Base-by-base conservation (phyloP, 2,113 vertebrate species). In the Mobula birostris region DNA sequence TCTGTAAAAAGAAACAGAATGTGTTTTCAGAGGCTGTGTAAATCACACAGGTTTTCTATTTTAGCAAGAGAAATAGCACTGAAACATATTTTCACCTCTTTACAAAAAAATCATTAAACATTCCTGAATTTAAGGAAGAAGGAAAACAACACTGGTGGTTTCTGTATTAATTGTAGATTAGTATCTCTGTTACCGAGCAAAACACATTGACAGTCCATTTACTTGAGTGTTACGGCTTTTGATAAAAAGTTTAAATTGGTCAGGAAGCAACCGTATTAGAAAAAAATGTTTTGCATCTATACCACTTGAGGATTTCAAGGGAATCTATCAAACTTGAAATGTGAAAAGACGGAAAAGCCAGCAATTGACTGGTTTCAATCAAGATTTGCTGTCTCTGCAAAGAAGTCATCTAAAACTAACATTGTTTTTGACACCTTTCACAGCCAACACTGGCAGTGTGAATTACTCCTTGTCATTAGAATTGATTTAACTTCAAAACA, bases 371-470 rank as follows among this genome's bases (percentile, higher is more conserved):
- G 58, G 82, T 14, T 85, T 85, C 48, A 85, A 85, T 29, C 82
- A 58, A 61, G 82, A 61, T 85, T 85, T 85, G 82, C 82, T 29
- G 79, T 82, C 40, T 83, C 24, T 56, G 19, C 40, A 27, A 56
- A 85, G 48, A 85, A 58, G 19, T 58, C 48, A 11, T 48, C 40
- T 56, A 85, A 58, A 61, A 85, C 14, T 27, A 85, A 58, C 40
- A 85, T 85, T 85, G 48, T 27, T 85, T 85, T 58, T 85, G 56
- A 85, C 82, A 85, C 24, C 48, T 85, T 85, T 85, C 82, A 27
- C 48, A 58, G 56, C 48, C 56, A 56, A 27, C 29, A 27, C 9
- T 85, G 82, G 4, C 82, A 58, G 8, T 85, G 48, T 58, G 21
- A 85, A 85, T 61, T 58, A 29, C 48, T 85, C 56, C 80, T 83